Conservation (phyloP, 64 coral and sea anemone genomes). For the Trachythela sp. region DNA sequence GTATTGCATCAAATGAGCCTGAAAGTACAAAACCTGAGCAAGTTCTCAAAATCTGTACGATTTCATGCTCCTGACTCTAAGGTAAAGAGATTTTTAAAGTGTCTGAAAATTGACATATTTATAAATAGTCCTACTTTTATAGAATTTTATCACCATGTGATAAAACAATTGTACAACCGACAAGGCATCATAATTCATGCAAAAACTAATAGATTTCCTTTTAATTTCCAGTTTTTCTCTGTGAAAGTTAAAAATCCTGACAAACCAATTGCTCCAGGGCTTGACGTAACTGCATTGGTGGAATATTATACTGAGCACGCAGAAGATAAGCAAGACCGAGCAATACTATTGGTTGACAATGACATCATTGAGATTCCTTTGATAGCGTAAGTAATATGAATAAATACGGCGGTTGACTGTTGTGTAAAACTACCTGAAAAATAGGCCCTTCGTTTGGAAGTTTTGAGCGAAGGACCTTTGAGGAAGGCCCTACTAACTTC, state of each 20-base stretch:
- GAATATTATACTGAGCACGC: constrained; percentile 81
- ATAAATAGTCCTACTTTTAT: background rate
- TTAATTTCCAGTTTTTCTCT: constrained; percentile 59
- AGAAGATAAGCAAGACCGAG: constrained; percentile 79
- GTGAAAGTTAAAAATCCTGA: constrained; percentile 88
- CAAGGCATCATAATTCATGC: background rate
- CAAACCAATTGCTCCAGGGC: constrained; percentile 75
- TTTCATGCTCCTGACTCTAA: constrained; percentile 88
- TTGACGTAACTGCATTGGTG: constrained; percentile 87
- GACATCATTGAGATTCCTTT: constrained; percentile 94
- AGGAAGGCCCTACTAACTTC: no score
- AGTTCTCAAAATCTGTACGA: constrained; percentile 74
- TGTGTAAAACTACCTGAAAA: no score
- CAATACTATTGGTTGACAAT: constrained; percentile 85
- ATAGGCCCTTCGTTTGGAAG: no score
- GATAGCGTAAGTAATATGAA: constrained; percentile 91
- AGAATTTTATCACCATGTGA: background rate
- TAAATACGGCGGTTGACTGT: no score
- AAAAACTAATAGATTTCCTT: background rate
- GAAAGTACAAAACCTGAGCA: constrained; percentile 87
- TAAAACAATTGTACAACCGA: background rate
- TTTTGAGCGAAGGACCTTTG: no score
- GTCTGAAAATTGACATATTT: no score
- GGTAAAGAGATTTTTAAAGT: constrained; percentile 37
- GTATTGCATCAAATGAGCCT: constrained; percentile 91